Conservation (phyloP, 2,888 invertebrate genomes). For the Campoplex capitator region DNA sequence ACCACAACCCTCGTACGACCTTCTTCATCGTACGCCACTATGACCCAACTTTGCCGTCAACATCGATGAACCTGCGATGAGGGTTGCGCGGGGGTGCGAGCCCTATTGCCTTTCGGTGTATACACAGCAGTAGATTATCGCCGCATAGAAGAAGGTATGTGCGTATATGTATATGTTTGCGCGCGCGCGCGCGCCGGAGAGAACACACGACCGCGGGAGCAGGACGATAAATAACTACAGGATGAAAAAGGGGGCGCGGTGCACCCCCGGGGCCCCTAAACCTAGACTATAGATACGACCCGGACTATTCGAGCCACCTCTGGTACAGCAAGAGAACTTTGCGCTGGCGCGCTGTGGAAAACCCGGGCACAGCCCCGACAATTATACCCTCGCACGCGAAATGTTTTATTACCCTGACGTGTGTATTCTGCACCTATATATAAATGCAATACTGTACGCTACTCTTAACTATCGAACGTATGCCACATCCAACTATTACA, state of each 20-base stretch:
- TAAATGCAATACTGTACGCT: constrained; percentile 22
- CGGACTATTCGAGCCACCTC: constrained; percentile 71
- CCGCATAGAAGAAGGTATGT: constrained; percentile 31
- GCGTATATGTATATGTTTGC: constrained; percentile 7
- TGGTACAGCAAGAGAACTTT: constrained; percentile 63
- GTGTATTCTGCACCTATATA: constrained; percentile 58
- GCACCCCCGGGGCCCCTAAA: constrained; percentile 83
- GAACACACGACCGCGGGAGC: constrained; percentile 66
- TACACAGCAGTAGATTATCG: constrained; percentile 53
- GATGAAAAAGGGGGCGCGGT: constrained; percentile 83
- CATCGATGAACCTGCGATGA: constrained; percentile 73
- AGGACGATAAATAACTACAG: constrained; percentile 83
- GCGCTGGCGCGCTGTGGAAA: constrained; percentile 65
- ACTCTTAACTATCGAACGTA: constrained; percentile 41
- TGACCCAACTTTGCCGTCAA: constrained; percentile 73
- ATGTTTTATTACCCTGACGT: constrained; percentile 82
- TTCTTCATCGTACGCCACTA: constrained; percentile 71
- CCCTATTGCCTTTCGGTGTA: constrained; percentile 48
- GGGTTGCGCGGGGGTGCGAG: constrained; percentile 73
- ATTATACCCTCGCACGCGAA: constrained; percentile 83
- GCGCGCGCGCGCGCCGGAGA: constrained; percentile 2
- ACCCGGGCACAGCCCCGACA: constrained; percentile 81
- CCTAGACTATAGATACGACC: constrained; percentile 79
- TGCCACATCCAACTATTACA: constrained; percentile 49
- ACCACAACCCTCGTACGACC: constrained; percentile 74